These are phyloP conservation scores for Oreocharis arfaki DNA, from an alignment of 2,113 vertebrate genomes.

Conservation along the genomic window DNA sequence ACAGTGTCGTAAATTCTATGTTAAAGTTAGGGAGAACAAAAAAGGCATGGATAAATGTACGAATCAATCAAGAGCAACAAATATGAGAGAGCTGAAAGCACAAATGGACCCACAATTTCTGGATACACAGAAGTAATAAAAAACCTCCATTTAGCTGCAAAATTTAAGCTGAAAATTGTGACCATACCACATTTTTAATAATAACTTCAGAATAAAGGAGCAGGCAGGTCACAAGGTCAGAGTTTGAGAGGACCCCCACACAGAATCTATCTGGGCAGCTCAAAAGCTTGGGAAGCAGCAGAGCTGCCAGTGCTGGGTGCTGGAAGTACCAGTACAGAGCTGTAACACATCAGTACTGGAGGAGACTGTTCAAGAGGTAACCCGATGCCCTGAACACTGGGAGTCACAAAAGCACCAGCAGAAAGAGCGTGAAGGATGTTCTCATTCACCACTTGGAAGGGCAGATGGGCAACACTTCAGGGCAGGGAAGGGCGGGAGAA, in stretches of 20 bases:
- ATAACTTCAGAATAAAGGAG: background rate
- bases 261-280: background rate
- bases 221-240: background rate
- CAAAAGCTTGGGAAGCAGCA: background rate
- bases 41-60: background rate
- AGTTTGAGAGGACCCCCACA: background rate
- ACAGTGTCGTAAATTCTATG: background rate
- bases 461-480: rapidly evolving
- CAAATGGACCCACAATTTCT: background rate
- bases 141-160: background rate
- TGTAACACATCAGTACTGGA: background rate
- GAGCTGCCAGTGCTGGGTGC: background rate
- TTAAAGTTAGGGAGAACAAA: background rate
- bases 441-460: background rate
- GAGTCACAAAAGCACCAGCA: background rate
- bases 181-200: background rate
- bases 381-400: background rate
- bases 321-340: rapidly evolving
- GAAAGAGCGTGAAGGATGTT: background rate
- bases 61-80: background rate
- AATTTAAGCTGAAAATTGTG: background rate
- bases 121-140: background rate
- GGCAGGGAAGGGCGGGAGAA: background rate
- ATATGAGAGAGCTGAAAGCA: background rate
- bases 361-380: background rate